phyloP scores from a whole-genome alignment of 30 jellyfish, hydroid and myxozoan species.

The Chrysaora quinquecirrha region DNA sequence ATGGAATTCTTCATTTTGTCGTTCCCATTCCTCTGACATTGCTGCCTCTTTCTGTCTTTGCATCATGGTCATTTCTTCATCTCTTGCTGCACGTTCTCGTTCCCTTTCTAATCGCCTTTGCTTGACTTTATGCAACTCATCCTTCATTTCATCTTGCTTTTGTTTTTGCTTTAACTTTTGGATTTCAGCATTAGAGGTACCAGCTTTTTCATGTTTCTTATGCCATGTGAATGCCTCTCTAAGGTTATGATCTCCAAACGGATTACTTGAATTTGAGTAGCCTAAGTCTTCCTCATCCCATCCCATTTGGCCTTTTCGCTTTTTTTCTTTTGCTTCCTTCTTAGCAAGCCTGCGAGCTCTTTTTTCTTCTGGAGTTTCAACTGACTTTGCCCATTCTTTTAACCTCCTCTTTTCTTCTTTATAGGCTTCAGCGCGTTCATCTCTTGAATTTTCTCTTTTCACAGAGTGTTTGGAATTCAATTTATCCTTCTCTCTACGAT shows the following conservation, averaged over 20 bases:
- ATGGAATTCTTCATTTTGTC: conserved; percentile 92
- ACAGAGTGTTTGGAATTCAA: no score
- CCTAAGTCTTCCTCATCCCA: conserved; percentile 93
- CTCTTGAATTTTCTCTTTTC: not conserved
- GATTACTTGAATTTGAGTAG: conserved; percentile 90
- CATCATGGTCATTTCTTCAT: conserved; percentile 90
- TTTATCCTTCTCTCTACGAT: no score
- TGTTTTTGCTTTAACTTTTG: conserved; percentile 54
- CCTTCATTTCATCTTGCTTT: conserved; percentile 84
- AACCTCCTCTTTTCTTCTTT: conserved; percentile 66
- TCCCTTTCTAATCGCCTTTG: conserved; percentile 92
- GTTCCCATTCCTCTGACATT: conserved; percentile 91
- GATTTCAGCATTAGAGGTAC: conserved; percentile 65
- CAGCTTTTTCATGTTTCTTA: conserved; percentile 87
- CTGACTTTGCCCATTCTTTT: conserved; percentile 79
- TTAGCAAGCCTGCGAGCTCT: conserved; percentile 86
- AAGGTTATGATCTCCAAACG: conserved; percentile 93
- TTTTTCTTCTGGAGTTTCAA: conserved; percentile 95
- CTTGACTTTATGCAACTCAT: conserved; percentile 92
- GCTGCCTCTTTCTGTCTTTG: conserved; percentile 97
- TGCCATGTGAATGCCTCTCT: conserved; percentile 93
- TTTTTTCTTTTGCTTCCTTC: conserved; percentile 90
- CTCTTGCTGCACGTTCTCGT: conserved; percentile 87
- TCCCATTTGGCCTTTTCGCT: conserved; percentile 76
- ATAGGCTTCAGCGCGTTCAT: conserved; percentile 12